Evolutionary conservation across 64 coral and sea anemone species (phyloP), one percentile per base, ranked within the genome.

Genomic region (Montipora sp.): DNA sequence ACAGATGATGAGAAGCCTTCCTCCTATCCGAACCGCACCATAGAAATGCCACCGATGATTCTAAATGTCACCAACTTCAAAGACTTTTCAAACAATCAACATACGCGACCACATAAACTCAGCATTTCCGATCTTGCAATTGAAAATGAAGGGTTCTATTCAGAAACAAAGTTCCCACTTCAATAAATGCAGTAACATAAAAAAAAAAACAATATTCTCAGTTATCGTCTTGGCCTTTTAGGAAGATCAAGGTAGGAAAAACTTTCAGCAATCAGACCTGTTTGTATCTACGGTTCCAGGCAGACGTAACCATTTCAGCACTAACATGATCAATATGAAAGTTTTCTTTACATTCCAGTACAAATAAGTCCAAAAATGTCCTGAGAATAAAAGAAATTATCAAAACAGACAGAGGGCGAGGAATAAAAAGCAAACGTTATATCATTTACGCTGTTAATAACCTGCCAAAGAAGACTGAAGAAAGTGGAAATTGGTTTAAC

Each of bases 1-100:
- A 20, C 44, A 10, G 18, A 19, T 71, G 9, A 2, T 3, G 6
- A 18, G 16, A 21, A 6, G 19, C 3, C 61, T 20, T 5, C 27
- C 46, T 85, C 65, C 22, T 22, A 2, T 11, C 61, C 61, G 3
- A 85, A 50, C 47, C 66, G 44, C 43, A 71, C 44, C 16, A 5
- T 4, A 5, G 61, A 71, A 10, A 85, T 6, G 47, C 65, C 82
- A 11, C 45, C 63, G 18, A 71, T 85, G 36, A 11, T 50, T 12
- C 45, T 85, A 5, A 22, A 50, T 9, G 44, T 85, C 14, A 72
- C 82, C 18, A 72, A 85, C 18, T 72, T 85, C 8, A 20, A 85
- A 16, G 65, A 85, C 19, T 45, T 85, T 44, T 16, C 46, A 16
- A 48, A 47, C 44, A 48, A 21, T 67, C 5, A 47, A 71, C 61